Evolutionary conservation across 2,113 vertebrate species (phyloP), one percentile per base, ranked within the genome.

Genomic region (Vulpes ferrilata): DNA sequence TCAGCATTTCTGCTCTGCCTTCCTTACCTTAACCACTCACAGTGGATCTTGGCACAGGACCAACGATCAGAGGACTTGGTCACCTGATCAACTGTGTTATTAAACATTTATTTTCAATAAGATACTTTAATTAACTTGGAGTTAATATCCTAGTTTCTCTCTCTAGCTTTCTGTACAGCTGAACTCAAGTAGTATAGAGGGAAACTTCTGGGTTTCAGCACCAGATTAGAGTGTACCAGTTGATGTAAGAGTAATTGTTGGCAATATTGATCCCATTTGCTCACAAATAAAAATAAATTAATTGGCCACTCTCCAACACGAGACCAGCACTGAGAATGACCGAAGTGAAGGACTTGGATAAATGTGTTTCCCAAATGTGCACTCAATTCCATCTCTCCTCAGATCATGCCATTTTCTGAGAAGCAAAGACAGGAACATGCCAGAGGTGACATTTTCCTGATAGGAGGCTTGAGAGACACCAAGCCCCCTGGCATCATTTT

Each of bases 31-130:
- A 43, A 51, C 38, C 25, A 51, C 23, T 51, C 43, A 27, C 38
- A 48, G 43, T 76, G 38, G 73, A 76, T 48, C 73, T 48, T 76
- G 73, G 23, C 73, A 76, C 25, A 16, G 32, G 32, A 32, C 65
- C 16, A 7, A 69, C 7, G 32, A n/a, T 32, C 65, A 69, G 43
- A 76, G 43, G 43, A 27, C 73, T 76, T 43, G 1, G 43, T 76
- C 0, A 0, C 43, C 43, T 23, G 7, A 76, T 43, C 19, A 51
- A 43, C 38, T 60, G 87, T 90, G 48, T 86, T 90, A 86, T 35
- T 90, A 69, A 92, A 73, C 1, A 53, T 82, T 91, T 90, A 62
- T 79, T 97, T 98, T 92, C 60, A 96, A 22, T 83, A 85, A 88
- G 23, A 51, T 48, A 53, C 51, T 96, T 92, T 88, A 92, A 93